A percentile compares a stretch with the other conserved stretches of the same genome.
These are phyloP conservation scores for Cephalopterus ornatus DNA, from an alignment of 2,113 vertebrate species.

Conservation along the genomic window DNA sequence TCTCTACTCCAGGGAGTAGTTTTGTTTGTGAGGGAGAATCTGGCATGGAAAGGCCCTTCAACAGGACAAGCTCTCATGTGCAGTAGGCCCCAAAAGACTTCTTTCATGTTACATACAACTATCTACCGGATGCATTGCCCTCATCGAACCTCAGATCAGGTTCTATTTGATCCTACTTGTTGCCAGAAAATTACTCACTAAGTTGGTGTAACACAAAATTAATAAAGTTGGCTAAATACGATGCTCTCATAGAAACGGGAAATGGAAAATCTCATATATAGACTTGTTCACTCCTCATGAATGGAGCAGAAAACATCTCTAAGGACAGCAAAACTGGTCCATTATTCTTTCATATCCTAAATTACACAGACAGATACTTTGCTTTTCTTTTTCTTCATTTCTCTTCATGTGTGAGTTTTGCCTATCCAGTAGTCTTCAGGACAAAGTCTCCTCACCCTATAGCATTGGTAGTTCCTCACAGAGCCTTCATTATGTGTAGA, in stretches of 20 bases:
- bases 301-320: not conserved
- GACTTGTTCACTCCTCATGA: not conserved
- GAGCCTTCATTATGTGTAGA: not conserved
- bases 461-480: not conserved
- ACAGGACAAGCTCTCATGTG: not conserved
- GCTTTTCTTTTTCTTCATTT: not conserved
- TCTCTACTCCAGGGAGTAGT: not conserved
- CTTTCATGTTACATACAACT: fast-evolving
- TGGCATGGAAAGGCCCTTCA: not conserved
- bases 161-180: not conserved
- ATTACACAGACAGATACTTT: not conserved
- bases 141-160: not conserved
- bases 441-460: not conserved
- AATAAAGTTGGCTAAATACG: not conserved
- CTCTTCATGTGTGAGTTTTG: not conserved
- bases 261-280: not conserved
- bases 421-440: not conserved
- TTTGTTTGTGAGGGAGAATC: not conserved
- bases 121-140: not conserved
- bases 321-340: not conserved
- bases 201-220: not conserved
- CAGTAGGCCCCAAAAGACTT: not conserved
- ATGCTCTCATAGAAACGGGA: not conserved
- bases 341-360: not conserved
- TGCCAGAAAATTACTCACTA: not conserved